Conservation (phyloP, 2,113 vertebrate genomes). For the Asarcornis scutulata region DNA sequence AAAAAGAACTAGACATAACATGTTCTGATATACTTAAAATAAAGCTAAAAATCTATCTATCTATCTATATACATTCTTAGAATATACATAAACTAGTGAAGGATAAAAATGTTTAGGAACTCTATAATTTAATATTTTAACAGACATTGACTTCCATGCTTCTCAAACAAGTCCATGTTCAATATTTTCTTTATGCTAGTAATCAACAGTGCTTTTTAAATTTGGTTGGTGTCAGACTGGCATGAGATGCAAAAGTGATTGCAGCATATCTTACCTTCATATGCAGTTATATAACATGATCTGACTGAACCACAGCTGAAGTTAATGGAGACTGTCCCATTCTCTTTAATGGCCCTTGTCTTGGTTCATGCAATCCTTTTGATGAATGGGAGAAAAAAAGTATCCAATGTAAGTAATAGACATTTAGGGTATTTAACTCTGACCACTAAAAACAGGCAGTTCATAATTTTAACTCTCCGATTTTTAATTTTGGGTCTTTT, state of each 20-base stretch:
- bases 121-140: background rate
- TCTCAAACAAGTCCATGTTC: background rate
- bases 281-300: background rate
- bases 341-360: background rate
- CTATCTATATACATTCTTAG: background rate
- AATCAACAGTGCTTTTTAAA: background rate
- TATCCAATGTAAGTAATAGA: background rate
- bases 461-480: background rate
- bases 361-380: background rate
- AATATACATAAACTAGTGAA: background rate
- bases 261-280: background rate
- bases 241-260: background rate
- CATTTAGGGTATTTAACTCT: background rate
- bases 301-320: background rate
- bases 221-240: background rate
- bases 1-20: background rate
- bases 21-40: background rate
- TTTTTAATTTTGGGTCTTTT: background rate
- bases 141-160: background rate
- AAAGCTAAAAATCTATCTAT: background rate
- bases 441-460: fast-evolving
- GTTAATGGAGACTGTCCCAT: background rate
- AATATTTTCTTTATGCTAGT: background rate
- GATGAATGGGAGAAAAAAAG: background rate
- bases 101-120: background rate